Evolutionary conservation across 1,140 invertebrate species (phyloP), one percentile per base, ranked within the genome.

Genomic region (Neodiprion pinetum): DNA sequence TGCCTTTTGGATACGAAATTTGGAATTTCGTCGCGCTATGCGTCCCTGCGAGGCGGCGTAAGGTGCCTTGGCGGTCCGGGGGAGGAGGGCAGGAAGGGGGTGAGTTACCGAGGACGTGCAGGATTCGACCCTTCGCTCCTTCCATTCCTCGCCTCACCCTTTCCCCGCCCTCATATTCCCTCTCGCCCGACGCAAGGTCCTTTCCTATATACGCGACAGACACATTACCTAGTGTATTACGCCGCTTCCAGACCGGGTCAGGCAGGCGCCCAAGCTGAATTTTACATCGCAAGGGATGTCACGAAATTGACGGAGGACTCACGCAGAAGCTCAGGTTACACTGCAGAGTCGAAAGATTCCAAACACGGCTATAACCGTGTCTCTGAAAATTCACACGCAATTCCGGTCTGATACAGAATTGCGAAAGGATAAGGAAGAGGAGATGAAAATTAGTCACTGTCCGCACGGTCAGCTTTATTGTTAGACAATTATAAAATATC

Each of bases 81-180:
- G 66, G 74, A 73, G 71, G 74, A 69, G 71, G 71, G 74, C 68
- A 74, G 70, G 70, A 17, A 71, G 77, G 77, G 79, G 80, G 79
- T 82, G 81, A 84, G 82, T 83, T 84, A 82, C 82, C 81, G 85
- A 84, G 81, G 82, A 83, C 83, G 85, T 84, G 79, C 53, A 73
- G 80, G 83, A 85, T 85, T 82, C 83, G 84, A 86, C 83, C 85
- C 85, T 86, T 85, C 85, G 86, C 86, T 87, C 85, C 81, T 71
- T 73, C 67, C 14, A 10, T 50, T 48, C 78, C 77, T 78, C 73
- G 79, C 72, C 78, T 79, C 76, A 79, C 75, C 77, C 78, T 78
- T 77, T 79, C 77, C 74, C 68, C 72, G 78, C 75, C 79, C 78
- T 78, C 80, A 69, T 67, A 72, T 48, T 70, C 75, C 75, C 77